Percentiles rank a stretch among this genome's conserved stretches.
Conservation (phyloP, 2,113 vertebrate genomes). For the Brachionichthys hirsutus region DNA sequence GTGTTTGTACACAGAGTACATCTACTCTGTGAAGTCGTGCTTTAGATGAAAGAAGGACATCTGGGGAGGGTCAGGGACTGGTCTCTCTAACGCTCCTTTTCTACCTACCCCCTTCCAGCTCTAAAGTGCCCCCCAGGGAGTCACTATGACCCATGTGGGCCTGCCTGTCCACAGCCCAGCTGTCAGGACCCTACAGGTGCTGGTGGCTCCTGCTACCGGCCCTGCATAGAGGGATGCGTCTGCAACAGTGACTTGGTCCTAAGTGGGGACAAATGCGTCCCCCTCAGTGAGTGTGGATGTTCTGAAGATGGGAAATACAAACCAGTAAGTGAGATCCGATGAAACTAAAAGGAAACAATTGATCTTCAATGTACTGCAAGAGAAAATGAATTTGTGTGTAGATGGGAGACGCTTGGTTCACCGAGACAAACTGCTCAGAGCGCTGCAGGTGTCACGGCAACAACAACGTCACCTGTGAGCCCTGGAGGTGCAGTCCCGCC, state of each 20-base stretch:
- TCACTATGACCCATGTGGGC: slow-evolving; percentile 74
- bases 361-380: not conserved
- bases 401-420: slow-evolving; percentile 84
- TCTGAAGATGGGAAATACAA: slow-evolving; percentile 76
- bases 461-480: slow-evolving; percentile 70
- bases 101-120: slow-evolving; percentile 58
- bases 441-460: slow-evolving; percentile 79
- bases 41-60: too few relatives aligned
- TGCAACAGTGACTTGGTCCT: slow-evolving; percentile 76
- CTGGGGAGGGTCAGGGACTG: too few relatives aligned
- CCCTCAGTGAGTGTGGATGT: slow-evolving; percentile 80
- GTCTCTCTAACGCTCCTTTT: not conserved
- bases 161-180: slow-evolving; percentile 77
- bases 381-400: slow-evolving; percentile 41
- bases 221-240: slow-evolving; percentile 83
- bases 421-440: slow-evolving; percentile 73
- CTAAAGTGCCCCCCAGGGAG: slow-evolving; percentile 78
- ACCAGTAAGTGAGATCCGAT: slow-evolving; percentile 65
- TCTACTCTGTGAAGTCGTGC: too few relatives aligned
- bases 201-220: slow-evolving; percentile 59
- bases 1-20: too few relatives aligned
- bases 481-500: slow-evolving; percentile 82
- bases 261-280: slow-evolving; percentile 83
- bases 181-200: slow-evolving; percentile 68
- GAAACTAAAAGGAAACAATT: not conserved